Percentiles rank a stretch among this genome's conserved stretches.
Conservation (phyloP, 2,797 vertebrate genomes). For the Podarcis siculus region DNA sequence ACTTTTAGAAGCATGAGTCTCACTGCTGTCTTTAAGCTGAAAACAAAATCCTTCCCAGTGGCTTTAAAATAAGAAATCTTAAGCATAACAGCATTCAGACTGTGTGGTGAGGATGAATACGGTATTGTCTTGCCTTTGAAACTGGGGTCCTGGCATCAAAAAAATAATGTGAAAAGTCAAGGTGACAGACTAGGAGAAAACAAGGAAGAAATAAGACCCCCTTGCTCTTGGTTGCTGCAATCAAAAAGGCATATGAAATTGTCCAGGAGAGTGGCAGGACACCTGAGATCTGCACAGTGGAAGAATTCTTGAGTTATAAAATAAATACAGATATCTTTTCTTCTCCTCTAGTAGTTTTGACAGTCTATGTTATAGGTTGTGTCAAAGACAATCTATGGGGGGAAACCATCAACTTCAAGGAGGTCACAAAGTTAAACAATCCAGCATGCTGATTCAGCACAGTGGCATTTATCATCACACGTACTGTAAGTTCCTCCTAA, state of each 20-base stretch:
- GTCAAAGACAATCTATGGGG: constrained; percentile 60
- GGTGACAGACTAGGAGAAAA: constrained; percentile 24
- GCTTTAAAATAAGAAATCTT: not conserved
- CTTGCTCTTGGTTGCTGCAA: not conserved
- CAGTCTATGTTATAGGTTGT: constrained; percentile 50
- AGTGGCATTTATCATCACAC: constrained; percentile 57
- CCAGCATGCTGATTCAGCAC: constrained; percentile 62
- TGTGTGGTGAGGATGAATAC: not conserved
- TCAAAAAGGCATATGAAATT: constrained; percentile 44
- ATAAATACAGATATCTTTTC: constrained; percentile 49
- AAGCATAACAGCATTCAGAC: not conserved
- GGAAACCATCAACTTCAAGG: constrained; percentile 52
- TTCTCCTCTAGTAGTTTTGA: constrained; percentile 39
- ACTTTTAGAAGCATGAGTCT: not conserved
- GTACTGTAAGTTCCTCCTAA: constrained; percentile 17
- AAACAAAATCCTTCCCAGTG: not conserved
- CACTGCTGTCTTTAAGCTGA: not conserved
- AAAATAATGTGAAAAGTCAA: constrained; percentile 11
- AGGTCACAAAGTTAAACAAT: constrained; percentile 70
- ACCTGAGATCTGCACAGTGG: constrained; percentile 19
- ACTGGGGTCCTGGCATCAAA: not conserved
- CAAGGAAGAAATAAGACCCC: not conserved
- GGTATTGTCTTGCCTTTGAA: constrained; percentile 2
- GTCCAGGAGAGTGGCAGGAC: constrained; percentile 8
- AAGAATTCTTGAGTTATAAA: constrained; percentile 46